These are phyloP conservation scores for Pachydiplax longipennis DNA, from an alignment of 2,888 invertebrate species.

Conservation along the genomic window DNA sequence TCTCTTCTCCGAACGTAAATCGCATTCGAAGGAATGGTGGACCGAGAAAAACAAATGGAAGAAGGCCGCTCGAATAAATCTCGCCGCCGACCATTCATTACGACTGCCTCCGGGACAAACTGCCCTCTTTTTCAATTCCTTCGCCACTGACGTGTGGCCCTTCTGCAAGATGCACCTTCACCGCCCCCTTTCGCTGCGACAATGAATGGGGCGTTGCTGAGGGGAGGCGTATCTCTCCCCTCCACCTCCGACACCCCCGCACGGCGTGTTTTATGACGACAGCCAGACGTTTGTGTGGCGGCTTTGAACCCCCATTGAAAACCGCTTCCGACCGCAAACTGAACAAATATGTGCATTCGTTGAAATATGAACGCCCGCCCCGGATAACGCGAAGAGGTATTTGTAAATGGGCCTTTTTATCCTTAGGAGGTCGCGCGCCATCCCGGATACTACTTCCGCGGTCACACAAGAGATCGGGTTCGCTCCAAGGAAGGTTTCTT, in stretches of 20 bases:
- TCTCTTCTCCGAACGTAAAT: not conserved
- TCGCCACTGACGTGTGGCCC: not conserved
- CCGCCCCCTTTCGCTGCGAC: not conserved
- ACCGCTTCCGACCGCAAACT: slow-evolving; percentile 31
- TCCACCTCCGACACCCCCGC: not conserved
- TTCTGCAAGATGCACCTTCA: slow-evolving; percentile 1
- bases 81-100: not conserved
- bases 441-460: not conserved
- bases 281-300: slow-evolving; percentile 18
- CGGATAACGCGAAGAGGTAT: not conserved
- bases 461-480: not conserved
- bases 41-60: not conserved
- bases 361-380: not conserved
- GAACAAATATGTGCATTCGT: slow-evolving; percentile 4
- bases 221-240: not conserved
- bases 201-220: slow-evolving; percentile 19
- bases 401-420: no score
- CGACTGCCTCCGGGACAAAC: not conserved
- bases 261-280: slow-evolving; percentile 12
- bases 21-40: not conserved
- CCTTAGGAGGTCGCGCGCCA: not conserved
- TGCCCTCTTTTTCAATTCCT: not conserved
- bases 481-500: no score
- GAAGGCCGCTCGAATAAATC: slow-evolving; percentile 1
- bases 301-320: slow-evolving; percentile 25